Conservation (phyloP, 2,797 vertebrate species). For the Aldrovandia affinis region DNA sequence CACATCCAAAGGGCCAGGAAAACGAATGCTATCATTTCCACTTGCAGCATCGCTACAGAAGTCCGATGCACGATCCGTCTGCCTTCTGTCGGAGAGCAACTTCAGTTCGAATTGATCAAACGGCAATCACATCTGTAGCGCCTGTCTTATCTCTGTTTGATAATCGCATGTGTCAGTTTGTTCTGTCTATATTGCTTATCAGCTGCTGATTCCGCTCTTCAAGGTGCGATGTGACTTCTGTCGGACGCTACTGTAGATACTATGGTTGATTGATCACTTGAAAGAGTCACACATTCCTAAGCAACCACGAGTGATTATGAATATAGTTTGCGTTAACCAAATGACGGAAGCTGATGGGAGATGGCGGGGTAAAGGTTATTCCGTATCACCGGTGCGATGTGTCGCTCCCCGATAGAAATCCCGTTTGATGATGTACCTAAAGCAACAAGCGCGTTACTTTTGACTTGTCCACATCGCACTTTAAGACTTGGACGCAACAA, state of each 20-base stretch:
- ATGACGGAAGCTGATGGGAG: neutral
- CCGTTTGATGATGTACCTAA: neutral
- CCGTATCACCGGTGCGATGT: neutral
- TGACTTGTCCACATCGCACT: neutral
- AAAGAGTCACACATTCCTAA: constrained; percentile 26
- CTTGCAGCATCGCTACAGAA: constrained; percentile 90
- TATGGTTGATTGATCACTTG: constrained; percentile 39
- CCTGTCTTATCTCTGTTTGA: constrained; percentile 27
- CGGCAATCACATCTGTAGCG: constrained; percentile 43
- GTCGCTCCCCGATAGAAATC: neutral
- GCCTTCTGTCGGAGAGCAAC: constrained; percentile 49
- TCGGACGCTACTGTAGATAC: constrained; percentile 21
- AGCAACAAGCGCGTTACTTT: constrained; percentile 11
- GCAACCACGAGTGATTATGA: neutral
- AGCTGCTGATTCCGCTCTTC: constrained; percentile 17
- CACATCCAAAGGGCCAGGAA: constrained; percentile 92
- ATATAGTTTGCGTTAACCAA: neutral
- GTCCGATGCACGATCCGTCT: constrained; percentile 66
- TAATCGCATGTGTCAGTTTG: constrained; percentile 32
- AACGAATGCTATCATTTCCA: constrained; percentile 92
- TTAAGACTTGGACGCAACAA: neutral
- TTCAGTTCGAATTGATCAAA: constrained; percentile 41
- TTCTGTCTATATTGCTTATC: neutral
- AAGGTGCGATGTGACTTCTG: constrained; percentile 31
- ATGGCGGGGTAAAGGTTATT: neutral